Evolutionary conservation across 53 echinoderm and acorn worm species (phyloP).

Genomic region (Holothuria leucospilota): DNA sequence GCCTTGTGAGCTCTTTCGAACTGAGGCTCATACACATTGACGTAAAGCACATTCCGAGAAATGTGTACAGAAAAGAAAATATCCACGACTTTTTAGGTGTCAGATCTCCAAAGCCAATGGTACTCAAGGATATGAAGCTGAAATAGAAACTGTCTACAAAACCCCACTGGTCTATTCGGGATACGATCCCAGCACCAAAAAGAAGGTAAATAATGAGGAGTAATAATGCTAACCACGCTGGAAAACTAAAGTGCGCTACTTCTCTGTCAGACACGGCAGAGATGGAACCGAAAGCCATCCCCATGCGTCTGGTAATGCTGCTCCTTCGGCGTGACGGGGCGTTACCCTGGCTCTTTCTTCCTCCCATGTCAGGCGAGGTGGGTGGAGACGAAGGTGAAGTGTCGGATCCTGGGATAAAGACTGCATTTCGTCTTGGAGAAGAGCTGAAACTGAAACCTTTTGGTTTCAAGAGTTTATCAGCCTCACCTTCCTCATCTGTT

Average conservation of each 20-base stretch:
- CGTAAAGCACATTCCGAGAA: constrained; percentile 85
- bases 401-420: constrained; percentile 44
- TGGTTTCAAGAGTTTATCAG: constrained; percentile 36
- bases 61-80: constrained; percentile 78
- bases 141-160: constrained; percentile 84
- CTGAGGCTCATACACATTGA: constrained; percentile 91
- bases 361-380: constrained; percentile 36
- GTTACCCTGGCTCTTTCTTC: background rate
- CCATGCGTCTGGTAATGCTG: constrained; percentile 38
- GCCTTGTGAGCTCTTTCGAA: constrained; percentile 77
- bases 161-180: constrained; percentile 54
- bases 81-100: constrained; percentile 61
- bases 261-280: constrained; percentile 68
- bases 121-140: constrained; percentile 90
- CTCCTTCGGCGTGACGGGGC: constrained; percentile 35
- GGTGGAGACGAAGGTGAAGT: constrained; percentile 41
- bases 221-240: constrained; percentile 77
- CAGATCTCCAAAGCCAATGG: constrained; percentile 93
- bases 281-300: constrained; percentile 34
- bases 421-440: constrained; percentile 44
- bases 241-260: constrained; percentile 76
- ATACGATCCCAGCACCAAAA: constrained; percentile 72
- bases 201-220: constrained; percentile 76
- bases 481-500: constrained; percentile 23
- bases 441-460: constrained; percentile 14